Evolutionary conservation across 2,797 vertebrate genomes (phyloP), one percentile per base, ranked within the genome.

Genomic region (Prunella strophiata): DNA sequence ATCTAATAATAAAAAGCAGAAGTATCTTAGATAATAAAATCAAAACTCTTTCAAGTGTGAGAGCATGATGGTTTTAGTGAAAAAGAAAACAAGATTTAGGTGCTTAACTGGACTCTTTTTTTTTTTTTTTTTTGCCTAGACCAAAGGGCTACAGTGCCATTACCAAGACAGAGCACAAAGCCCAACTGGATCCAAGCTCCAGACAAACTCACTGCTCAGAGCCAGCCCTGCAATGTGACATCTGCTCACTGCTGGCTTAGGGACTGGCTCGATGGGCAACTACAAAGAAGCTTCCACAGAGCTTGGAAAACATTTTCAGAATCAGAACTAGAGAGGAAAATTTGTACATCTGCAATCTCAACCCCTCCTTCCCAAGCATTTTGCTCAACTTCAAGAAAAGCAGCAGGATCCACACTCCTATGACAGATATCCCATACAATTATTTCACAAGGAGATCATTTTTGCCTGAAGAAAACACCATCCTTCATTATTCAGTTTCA

Each of bases 1-100:
- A 99, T 99, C 99, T 99, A 97, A 20, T 88, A 96, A 50, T 7
- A 62, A 93, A 79, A 97, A 89, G 50, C 36, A 90, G 52, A 88
- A 82, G 85, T 45, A 67, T 32, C 43, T 85, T 52, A 80, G 15
- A 32, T 29, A 54, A 75, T 36, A 66, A 79, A 97, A 88, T 22
- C 73, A 83, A 84, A 68, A 40, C 16, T 32, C 19, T 68, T 32
- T 52, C 63, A 76, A 51, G 23, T 4, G 23, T 34, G 19, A 34
- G 21, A 30, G 29, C 17, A 50, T 2, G 17, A 50, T 16, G 36
- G n/a, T 25, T 74, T 77, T 26, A 59, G 19, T 29, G 20, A 68
- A 81, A 85, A 70, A 59, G 38, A 14, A 78, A 67, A 43, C 4
- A 4, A 55, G 9, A 38, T 25, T 72, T 57, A 84, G 59, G 40